Evolutionary conservation across 2,113 vertebrate genomes (phyloP).

Genomic region (Catharus fuscescens): DNA sequence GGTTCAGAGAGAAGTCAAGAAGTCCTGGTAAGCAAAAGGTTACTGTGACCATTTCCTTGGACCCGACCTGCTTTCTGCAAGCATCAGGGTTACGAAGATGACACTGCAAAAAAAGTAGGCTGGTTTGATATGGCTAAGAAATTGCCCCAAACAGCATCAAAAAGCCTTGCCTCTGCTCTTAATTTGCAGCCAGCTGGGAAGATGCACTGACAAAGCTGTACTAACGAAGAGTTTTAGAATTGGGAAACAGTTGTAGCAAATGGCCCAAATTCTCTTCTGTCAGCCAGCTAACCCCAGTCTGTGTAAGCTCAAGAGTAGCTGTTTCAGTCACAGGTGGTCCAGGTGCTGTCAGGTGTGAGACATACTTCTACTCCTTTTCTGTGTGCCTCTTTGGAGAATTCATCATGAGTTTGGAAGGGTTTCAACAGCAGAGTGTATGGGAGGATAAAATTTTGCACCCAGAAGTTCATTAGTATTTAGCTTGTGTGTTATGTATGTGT

Average conservation of each 20-base stretch:
- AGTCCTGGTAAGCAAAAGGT: background rate
- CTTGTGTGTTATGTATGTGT: background rate
- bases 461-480: background rate
- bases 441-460: background rate
- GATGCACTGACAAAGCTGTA: background rate
- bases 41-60: background rate
- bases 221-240: background rate
- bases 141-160: background rate
- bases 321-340: background rate
- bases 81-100: fast-evolving
- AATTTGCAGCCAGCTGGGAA: background rate
- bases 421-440: background rate
- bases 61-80: background rate
- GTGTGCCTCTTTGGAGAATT: fast-evolving
- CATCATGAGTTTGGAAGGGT: background rate
- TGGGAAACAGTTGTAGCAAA: background rate
- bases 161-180: background rate
- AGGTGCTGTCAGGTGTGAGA: background rate
- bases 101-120: background rate
- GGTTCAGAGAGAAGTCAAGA: background rate
- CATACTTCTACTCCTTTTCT: background rate
- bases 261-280: background rate
- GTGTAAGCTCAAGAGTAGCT: background rate
- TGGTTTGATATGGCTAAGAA: background rate
- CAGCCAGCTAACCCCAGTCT: fast-evolving